A percentile compares a stretch with the other conserved stretches of the same genome.
phyloP scores from a whole-genome alignment of 2,888 invertebrate species.

The Biston betularia region DNA sequence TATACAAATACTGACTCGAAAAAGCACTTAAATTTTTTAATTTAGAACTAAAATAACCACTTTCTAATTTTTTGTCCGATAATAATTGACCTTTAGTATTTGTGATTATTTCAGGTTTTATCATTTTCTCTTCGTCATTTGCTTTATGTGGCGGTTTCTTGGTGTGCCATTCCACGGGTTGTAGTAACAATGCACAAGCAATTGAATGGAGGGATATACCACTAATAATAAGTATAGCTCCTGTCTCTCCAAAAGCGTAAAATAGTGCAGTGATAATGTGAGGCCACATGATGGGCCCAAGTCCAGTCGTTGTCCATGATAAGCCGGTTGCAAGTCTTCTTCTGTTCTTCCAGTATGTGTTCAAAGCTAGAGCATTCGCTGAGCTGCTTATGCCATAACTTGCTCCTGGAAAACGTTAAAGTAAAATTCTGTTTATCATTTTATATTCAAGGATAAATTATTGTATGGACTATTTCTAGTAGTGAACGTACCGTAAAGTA shows the following conservation, averaged over 20 bases:
- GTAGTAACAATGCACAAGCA: conserved; percentile 88
- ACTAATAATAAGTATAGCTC: conserved; percentile 88
- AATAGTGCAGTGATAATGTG: conserved; percentile 89
- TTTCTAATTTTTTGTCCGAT: conserved; percentile 65
- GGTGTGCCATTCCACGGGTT: conserved; percentile 91
- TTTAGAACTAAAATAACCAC: conserved; percentile 76
- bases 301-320: conserved; percentile 90
- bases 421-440: neutral
- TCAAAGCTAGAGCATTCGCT: conserved; percentile 89
- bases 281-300: conserved; percentile 91
- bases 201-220: conserved; percentile 89
- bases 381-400: conserved; percentile 89
- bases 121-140: conserved; percentile 62
- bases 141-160: conserved; percentile 69
- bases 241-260: conserved; percentile 87
- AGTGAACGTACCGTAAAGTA: conserved; percentile 87
- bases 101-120: conserved; percentile 49
- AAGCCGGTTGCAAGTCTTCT: conserved; percentile 90
- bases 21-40: conserved; percentile 79
- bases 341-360: conserved; percentile 90
- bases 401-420: conserved; percentile 74
- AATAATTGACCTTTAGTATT: conserved; percentile 6
- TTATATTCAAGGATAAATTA: neutral
- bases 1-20: conserved; percentile 88
- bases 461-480: neutral